Evolutionary conservation across 2,113 vertebrate species (phyloP).

Genomic region (Grallaria varia): DNA sequence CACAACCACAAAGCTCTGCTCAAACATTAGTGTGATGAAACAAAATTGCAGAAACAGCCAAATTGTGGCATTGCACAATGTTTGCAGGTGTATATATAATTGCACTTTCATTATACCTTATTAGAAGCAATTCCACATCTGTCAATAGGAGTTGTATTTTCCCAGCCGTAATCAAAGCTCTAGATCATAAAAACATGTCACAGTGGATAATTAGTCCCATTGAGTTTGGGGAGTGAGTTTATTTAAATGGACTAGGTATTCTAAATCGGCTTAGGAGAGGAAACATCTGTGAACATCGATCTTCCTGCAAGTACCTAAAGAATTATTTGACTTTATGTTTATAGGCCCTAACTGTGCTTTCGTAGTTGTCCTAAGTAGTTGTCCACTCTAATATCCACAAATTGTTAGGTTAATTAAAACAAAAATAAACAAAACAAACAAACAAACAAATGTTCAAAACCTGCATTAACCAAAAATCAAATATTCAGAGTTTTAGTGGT

Average conservation of each 20-base stretch:
- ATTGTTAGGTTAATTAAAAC: neutral
- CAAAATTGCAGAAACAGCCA: neutral
- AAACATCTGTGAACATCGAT: neutral
- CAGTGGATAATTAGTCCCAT: neutral
- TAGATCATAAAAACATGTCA: neutral
- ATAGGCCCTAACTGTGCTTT: neutral
- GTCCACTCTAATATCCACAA: neutral
- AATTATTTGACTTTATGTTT: neutral
- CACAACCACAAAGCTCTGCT: neutral
- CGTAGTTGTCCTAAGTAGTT: neutral
- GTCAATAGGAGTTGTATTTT: neutral
- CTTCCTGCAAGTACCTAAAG: neutral
- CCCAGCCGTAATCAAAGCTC: neutral
- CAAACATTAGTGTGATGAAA: neutral
- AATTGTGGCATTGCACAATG: neutral
- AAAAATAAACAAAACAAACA: too few species aligned
- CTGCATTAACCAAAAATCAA: neutral
- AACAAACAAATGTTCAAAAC: neutral
- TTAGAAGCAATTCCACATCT: neutral
- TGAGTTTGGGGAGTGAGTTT: neutral
- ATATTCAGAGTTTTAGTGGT: neutral
- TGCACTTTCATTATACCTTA: neutral
- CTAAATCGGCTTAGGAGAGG: neutral
- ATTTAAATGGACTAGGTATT: neutral
- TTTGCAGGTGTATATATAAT: neutral